phyloP scores from a whole-genome alignment of 2,888 invertebrate species.

The Tiliacea aurago region DNA sequence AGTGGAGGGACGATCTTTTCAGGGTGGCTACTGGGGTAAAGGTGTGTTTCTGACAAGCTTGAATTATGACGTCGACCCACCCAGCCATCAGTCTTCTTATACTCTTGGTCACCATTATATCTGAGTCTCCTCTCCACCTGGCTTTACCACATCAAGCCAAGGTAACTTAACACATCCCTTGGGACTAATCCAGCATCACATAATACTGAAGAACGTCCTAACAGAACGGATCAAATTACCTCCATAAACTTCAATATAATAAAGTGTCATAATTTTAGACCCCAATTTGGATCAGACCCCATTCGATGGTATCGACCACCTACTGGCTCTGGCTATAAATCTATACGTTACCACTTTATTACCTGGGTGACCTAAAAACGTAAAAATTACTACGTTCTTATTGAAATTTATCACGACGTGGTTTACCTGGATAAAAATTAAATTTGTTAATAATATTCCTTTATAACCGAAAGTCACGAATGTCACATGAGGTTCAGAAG shows the following conservation, averaged over 20 bases:
- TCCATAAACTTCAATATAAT: constrained; percentile 28
- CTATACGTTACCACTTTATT: constrained; percentile 26
- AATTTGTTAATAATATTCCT: no score
- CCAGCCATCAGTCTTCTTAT: no score
- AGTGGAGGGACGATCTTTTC: no score
- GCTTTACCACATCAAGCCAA: neutral
- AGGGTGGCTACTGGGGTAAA: no score
- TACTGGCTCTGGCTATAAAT: constrained; percentile 23
- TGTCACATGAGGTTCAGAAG: no score
- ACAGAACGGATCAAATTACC: constrained; percentile 16
- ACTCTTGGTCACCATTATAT: no score
- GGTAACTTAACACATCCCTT: neutral
- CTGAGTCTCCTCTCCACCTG: neutral
- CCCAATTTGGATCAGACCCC: constrained; percentile 28
- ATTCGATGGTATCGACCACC: constrained; percentile 11
- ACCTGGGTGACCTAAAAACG: constrained; percentile 11
- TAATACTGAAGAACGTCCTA: neutral
- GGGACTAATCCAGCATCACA: neutral
- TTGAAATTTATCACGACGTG: neutral
- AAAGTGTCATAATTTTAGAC: constrained; percentile 38
- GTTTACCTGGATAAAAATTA: neutral
- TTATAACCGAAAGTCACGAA: no score
- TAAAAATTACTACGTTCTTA: constrained; percentile 8
- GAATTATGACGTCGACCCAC: no score
- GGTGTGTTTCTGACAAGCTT: no score